Conservation (phyloP, 1,140 invertebrate genomes). For the Leptinotarsa texana region DNA sequence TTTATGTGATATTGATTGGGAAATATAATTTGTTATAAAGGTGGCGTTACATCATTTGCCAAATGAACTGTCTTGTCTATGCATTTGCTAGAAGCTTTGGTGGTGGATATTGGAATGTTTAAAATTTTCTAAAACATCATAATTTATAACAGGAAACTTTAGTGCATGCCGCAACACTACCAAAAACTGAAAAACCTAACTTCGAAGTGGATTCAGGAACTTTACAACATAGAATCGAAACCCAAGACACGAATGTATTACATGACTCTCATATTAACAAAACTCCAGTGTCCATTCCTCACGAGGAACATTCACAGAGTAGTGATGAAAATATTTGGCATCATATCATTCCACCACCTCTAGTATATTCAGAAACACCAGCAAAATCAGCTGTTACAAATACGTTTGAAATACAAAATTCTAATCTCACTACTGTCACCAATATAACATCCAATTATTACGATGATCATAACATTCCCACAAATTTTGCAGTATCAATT, state of each 20-base stretch:
- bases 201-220: conserved; percentile 34
- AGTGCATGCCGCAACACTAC: conserved; percentile 38
- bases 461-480: not conserved
- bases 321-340: not conserved
- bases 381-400: not conserved
- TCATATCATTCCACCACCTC: conserved; percentile 11
- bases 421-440: not conserved
- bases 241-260: not conserved
- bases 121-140: not conserved
- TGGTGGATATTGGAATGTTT: conserved; percentile 18
- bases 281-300: not conserved
- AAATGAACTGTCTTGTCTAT: conserved; percentile 9
- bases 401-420: not conserved
- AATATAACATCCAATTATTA: not conserved
- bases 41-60: conserved; percentile 30
- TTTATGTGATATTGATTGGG: conserved; percentile 52
- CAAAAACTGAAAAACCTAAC: conserved; percentile 35
- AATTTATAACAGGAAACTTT: conserved; percentile 36
- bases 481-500: conserved; percentile 9
- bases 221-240: conserved; percentile 3
- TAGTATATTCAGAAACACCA: conserved; percentile 7
- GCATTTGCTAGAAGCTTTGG: conserved; percentile 25
- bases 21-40: conserved; percentile 54
- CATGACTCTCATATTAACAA: not conserved
- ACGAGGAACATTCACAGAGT: not conserved